phyloP scores from a whole-genome alignment of 1,140 invertebrate species.

The Adoxophyes honmai region DNA sequence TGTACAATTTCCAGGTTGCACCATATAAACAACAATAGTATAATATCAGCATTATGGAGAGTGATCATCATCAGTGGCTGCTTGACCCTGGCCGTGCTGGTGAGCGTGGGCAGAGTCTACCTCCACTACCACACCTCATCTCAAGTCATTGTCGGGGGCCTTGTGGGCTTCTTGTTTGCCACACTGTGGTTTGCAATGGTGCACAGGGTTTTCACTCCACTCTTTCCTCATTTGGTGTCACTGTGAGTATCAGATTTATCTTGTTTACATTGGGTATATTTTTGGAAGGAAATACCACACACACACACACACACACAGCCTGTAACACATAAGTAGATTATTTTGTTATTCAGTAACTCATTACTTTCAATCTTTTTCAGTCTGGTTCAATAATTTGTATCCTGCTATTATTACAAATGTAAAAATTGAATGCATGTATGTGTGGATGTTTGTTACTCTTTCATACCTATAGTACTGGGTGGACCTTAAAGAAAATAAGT shows the following conservation, averaged over 20 bases:
- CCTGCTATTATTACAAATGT: too few species aligned
- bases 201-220: slow-evolving; percentile 88
- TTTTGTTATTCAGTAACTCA: too few species aligned
- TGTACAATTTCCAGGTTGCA: slow-evolving; percentile 82
- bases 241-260: slow-evolving; percentile 85
- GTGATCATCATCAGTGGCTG: slow-evolving; percentile 81
- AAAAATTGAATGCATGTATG: too few species aligned
- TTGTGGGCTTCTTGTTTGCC: slow-evolving; percentile 84
- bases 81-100: slow-evolving; percentile 79
- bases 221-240: slow-evolving; percentile 90
- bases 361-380: too few species aligned
- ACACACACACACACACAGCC: too few species aligned
- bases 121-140: slow-evolving; percentile 90
- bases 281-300: too few species aligned
- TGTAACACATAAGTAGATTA: too few species aligned
- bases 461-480: too few species aligned
- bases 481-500: too few species aligned
- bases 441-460: too few species aligned
- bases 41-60: slow-evolving; percentile 87
- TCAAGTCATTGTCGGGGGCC: slow-evolving; percentile 88
- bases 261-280: too few species aligned
- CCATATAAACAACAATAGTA: slow-evolving; percentile 86
- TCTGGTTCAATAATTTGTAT: too few species aligned
- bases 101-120: slow-evolving; percentile 87
- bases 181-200: slow-evolving; percentile 88